A percentile compares a stretch with the other conserved stretches of the same genome.
Evolutionary conservation across 2,888 invertebrate species (phyloP).

Genomic region (Lacanobia wlatinum): DNA sequence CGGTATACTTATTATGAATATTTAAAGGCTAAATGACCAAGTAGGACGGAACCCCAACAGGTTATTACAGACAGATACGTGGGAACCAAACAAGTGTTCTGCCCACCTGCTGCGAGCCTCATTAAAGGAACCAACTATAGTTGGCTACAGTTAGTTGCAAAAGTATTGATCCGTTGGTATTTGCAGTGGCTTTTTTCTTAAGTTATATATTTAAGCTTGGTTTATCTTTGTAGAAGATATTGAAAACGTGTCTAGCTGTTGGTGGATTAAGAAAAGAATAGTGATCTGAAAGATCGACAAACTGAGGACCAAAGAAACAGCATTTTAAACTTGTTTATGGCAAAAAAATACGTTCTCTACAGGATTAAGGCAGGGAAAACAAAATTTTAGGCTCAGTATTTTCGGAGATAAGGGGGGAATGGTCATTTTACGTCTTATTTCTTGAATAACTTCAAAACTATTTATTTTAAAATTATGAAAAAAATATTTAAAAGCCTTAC

Average conservation of each 20-base stretch:
- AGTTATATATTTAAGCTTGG: not conserved
- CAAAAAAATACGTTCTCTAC: no score
- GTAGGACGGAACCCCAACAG: conserved; percentile 3
- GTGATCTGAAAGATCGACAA: not conserved
- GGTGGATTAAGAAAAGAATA: not conserved
- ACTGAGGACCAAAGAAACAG: not conserved
- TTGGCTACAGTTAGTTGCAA: conserved; percentile 8
- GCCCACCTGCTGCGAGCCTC: not conserved
- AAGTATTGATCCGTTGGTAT: conserved; percentile 30
- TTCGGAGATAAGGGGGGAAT: no score
- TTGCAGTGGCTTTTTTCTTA: conserved; percentile 4
- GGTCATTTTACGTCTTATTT: no score
- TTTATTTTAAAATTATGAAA: no score
- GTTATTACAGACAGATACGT: conserved; percentile 3
- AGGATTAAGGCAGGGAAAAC: no score
- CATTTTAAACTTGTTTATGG: no score
- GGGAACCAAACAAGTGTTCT: conserved; percentile 27
- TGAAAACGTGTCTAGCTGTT: not conserved
- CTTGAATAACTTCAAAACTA: no score
- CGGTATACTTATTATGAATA: conserved; percentile 21
- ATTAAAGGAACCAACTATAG: conserved; percentile 12
- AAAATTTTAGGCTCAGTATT: no score
- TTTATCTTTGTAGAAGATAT: not conserved
- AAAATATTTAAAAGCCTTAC: no score
- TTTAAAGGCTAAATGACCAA: conserved; percentile 12